Evolutionary conservation across 2,113 vertebrate species (phyloP).

Genomic region (Gambusia holbrooki): DNA sequence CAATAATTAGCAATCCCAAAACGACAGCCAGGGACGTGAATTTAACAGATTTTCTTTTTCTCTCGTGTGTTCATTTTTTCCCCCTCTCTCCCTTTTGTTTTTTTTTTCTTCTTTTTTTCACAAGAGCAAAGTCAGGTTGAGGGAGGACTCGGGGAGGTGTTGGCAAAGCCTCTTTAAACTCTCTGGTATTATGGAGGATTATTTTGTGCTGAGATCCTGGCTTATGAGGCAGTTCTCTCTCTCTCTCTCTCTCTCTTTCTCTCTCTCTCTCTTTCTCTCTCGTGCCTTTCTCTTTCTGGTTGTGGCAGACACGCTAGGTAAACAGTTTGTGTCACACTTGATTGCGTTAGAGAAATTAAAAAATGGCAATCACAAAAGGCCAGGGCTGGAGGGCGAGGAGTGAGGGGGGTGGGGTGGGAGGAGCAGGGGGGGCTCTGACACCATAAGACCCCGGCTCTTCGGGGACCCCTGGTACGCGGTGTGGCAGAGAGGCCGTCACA

Average conservation of each 20-base stretch:
- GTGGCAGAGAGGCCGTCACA: slow-evolving; percentile 88
- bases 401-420: slow-evolving; percentile 22
- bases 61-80: slow-evolving; percentile 3
- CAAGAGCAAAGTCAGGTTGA: slow-evolving; percentile 66
- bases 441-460: slow-evolving; percentile 78
- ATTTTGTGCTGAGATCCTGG: slow-evolving; percentile 80
- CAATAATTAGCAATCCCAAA: slow-evolving; percentile 82
- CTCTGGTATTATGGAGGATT: slow-evolving; percentile 82
- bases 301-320: slow-evolving; percentile 81
- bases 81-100: slow-evolving; percentile 56
- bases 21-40: slow-evolving; percentile 71
- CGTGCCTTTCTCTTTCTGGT: slow-evolving; percentile 70
- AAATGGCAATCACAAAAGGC: slow-evolving; percentile 81
- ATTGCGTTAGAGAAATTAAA: slow-evolving; percentile 84
- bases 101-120: slow-evolving; percentile 62
- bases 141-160: slow-evolving; percentile 59
- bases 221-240: slow-evolving; percentile 58
- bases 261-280: too few species aligned
- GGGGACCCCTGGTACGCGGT: slow-evolving; percentile 89
- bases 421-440: slow-evolving; percentile 70
- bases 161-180: slow-evolving; percentile 84
- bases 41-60: slow-evolving; percentile 73
- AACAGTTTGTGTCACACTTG: slow-evolving; percentile 85
- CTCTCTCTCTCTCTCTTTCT: slow-evolving; percentile 23
- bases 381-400: slow-evolving; percentile 58